Conservation (phyloP, 2,113 vertebrate genomes). For the Actenoides hombroni region DNA sequence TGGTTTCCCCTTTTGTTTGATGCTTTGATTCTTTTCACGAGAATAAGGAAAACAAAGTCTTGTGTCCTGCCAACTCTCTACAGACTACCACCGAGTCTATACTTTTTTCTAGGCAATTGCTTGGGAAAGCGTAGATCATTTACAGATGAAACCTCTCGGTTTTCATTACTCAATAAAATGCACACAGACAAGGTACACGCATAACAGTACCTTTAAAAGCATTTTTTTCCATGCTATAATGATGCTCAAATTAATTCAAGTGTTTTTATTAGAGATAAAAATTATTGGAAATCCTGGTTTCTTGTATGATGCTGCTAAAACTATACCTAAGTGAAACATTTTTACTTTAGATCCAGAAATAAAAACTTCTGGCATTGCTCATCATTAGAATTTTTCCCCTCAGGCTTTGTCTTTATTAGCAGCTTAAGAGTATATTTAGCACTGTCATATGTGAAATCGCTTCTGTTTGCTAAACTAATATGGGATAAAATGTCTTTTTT, state of each 20-base stretch:
- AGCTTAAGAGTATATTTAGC: conserved; percentile 82
- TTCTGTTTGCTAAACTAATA: conserved; percentile 81
- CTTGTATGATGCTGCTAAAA: conserved; percentile 75
- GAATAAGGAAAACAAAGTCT: neutral
- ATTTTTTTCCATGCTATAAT: conserved; percentile 36
- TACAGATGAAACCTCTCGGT: conserved; percentile 15
- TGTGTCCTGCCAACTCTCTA: neutral
- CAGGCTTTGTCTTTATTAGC: conserved; percentile 80
- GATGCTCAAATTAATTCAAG: conserved; percentile 69
- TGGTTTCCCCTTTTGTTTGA: neutral
- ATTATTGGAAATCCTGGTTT: conserved; percentile 70
- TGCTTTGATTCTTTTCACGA: neutral
- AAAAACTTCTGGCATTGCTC: conserved; percentile 78
- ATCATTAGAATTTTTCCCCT: conserved; percentile 76
- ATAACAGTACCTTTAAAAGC: conserved; percentile 18
- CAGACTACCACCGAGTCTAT: neutral
- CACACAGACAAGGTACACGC: neutral
- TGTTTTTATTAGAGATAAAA: conserved; percentile 75
- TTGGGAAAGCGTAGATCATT: neutral
- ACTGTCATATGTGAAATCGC: conserved; percentile 78
- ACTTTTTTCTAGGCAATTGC: neutral
- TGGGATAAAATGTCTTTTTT: conserved; percentile 78
- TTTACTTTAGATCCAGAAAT: conserved; percentile 74
- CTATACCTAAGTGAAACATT: conserved; percentile 77
- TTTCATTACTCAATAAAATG: conserved; percentile 42